These are phyloP conservation scores for Zoanthus sansibaricus DNA, from an alignment of 92 coral and sea anemone species.

Conservation along the genomic window DNA sequence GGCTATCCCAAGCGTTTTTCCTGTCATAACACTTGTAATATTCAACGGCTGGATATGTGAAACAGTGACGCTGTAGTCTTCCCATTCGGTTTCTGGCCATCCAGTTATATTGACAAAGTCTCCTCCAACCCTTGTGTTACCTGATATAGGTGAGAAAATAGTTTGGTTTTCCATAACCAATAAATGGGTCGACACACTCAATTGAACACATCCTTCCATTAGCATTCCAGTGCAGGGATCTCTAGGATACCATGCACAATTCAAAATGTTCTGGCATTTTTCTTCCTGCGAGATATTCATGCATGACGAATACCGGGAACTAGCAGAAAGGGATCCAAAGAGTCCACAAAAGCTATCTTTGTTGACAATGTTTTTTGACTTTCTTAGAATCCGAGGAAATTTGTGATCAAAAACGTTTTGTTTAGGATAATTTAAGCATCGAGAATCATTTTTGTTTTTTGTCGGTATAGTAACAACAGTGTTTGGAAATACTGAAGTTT, in stretches of 20 bases:
- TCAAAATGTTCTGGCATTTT: slow-evolving; percentile 12
- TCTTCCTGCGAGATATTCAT: not conserved
- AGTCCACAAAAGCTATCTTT: slow-evolving; percentile 65
- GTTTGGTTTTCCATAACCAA: slow-evolving; percentile 23
- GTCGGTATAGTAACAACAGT: slow-evolving; percentile 58
- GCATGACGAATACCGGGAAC: not conserved
- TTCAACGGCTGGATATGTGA: slow-evolving; percentile 55
- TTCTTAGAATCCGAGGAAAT: slow-evolving; percentile 58
- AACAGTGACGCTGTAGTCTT: slow-evolving; percentile 46
- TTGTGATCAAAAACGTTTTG: slow-evolving; percentile 27
- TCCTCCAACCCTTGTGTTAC: slow-evolving; percentile 46
- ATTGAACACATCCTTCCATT: slow-evolving; percentile 54
- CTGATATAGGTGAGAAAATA: slow-evolving; percentile 69
- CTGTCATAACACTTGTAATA: slow-evolving; percentile 60
- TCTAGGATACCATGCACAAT: slow-evolving; percentile 60
- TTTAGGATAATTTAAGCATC: slow-evolving; percentile 36
- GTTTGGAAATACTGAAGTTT: slow-evolving; percentile 24
- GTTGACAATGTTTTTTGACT: slow-evolving; percentile 38
- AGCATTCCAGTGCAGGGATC: slow-evolving; percentile 71
- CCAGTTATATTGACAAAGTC: slow-evolving; percentile 49
- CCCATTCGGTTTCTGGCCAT: slow-evolving; percentile 72
- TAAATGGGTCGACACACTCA: slow-evolving; percentile 48
- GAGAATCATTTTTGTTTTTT: not conserved
- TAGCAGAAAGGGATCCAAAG: slow-evolving; percentile 55
- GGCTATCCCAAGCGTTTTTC: slow-evolving; percentile 46